phyloP scores from a whole-genome alignment of 1,140 invertebrate genomes.

The Trypoxylus dichotomus region DNA sequence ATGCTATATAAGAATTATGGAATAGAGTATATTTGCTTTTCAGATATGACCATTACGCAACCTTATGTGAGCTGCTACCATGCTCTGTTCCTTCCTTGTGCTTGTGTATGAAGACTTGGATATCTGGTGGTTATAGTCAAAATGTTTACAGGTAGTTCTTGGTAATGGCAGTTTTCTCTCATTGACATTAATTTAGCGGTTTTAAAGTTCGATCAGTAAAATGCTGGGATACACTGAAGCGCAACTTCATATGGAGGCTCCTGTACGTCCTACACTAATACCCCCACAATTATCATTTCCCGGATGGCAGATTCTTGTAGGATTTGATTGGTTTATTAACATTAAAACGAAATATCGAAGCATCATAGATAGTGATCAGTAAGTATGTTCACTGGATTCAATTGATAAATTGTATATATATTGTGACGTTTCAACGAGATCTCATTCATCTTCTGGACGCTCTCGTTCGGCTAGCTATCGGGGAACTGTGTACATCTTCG shows the following conservation, averaged over 20 bases:
- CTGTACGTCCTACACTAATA: conserved; percentile 54
- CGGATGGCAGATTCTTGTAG: conserved; percentile 62
- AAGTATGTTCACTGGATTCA: conserved; percentile 54
- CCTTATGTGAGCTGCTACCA: conserved; percentile 83
- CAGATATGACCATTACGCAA: conserved; percentile 88
- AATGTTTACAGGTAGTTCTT: conserved; percentile 53
- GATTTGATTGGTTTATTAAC: conserved; percentile 62
- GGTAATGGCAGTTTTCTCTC: background rate
- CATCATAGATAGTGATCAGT: conserved; percentile 65
- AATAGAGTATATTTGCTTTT: conserved; percentile 38
- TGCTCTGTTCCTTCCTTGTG: conserved; percentile 71
- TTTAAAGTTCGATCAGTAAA: conserved; percentile 51
- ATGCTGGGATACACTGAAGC: conserved; percentile 58
- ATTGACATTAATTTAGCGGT: background rate
- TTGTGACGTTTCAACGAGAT: no score
- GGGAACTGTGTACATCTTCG: no score
- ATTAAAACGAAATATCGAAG: conserved; percentile 59
- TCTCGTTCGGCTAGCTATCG: no score
- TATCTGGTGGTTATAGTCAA: conserved; percentile 56
- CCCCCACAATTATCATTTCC: conserved; percentile 62
- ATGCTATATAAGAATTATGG: no score
- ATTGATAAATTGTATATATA: no score
- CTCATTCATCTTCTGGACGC: no score
- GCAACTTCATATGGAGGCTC: conserved; percentile 53
- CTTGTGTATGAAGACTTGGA: conserved; percentile 62